These are phyloP conservation scores for Agrochola litura DNA, from an alignment of 2,888 invertebrate species.

Conservation along the genomic window DNA sequence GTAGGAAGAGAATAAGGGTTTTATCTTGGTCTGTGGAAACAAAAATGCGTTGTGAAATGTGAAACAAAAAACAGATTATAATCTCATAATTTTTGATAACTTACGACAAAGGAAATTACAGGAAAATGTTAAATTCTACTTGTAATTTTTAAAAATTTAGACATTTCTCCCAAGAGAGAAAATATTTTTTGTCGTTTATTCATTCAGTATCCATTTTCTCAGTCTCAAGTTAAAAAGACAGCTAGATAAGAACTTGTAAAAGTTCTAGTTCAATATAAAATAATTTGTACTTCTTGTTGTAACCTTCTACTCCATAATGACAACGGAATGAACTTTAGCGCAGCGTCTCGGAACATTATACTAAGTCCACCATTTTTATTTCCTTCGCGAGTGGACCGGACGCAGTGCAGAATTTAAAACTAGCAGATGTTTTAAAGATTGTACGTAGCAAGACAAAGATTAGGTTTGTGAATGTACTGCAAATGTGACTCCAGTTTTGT, in stretches of 20 bases:
- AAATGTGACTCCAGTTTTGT: conserved; percentile 26
- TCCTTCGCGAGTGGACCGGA: conserved; percentile 5
- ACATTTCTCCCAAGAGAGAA: background rate
- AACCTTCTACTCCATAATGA: conserved; percentile 29
- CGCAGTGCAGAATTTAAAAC: conserved; percentile 42
- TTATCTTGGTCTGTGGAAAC: background rate
- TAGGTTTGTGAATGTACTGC: conserved; percentile 39
- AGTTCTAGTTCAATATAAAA: conserved; percentile 19
- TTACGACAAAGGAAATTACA: too few species aligned
- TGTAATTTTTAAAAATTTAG: background rate
- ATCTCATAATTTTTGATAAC: background rate
- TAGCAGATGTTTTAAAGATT: conserved; percentile 51
- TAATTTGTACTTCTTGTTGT: conserved; percentile 17
- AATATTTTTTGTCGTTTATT: background rate
- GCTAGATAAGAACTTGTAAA: background rate
- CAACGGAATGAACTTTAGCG: conserved; percentile 47
- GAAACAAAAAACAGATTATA: background rate
- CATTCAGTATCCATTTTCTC: background rate
- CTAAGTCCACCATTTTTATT: conserved; percentile 55
- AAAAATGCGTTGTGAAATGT: background rate
- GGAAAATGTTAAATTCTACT: too few species aligned
- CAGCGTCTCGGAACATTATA: conserved; percentile 43
- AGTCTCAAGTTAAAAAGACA: background rate
- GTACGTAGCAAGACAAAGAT: conserved; percentile 28
- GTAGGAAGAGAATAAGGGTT: background rate